phyloP scores from a whole-genome alignment of 2,888 invertebrate genomes.

The Ypsolopha scabrella region DNA sequence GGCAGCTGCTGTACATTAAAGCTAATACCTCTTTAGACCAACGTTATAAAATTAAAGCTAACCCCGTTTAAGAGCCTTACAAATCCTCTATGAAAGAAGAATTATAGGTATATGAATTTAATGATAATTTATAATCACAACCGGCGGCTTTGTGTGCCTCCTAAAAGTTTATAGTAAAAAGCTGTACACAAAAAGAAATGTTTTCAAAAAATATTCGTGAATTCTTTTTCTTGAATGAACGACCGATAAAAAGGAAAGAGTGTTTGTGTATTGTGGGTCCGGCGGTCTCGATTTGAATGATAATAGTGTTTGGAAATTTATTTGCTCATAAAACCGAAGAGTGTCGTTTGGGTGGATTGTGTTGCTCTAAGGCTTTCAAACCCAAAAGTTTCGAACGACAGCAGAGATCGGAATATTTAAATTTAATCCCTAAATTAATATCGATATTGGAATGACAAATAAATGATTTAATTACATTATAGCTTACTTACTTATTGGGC shows the following conservation, averaged over 20 bases:
- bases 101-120: slow-evolving; percentile 29
- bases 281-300: slow-evolving; percentile 56
- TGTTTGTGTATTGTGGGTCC: slow-evolving; percentile 57
- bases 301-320: slow-evolving; percentile 68
- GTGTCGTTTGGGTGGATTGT: slow-evolving; percentile 53
- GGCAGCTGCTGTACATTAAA: slow-evolving; percentile 7
- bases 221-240: slow-evolving; percentile 32
- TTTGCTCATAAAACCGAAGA: slow-evolving; percentile 61
- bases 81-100: slow-evolving; percentile 45
- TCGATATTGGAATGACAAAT: neutral
- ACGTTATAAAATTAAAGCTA: slow-evolving; percentile 7
- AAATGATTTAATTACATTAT: neutral
- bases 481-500: too few relatives aligned
- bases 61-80: slow-evolving; percentile 26
- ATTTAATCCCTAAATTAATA: slow-evolving; percentile 2
- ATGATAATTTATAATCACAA: slow-evolving; percentile 45
- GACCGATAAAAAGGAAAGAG: slow-evolving; percentile 40
- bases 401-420: neutral
- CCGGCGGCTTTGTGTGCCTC: slow-evolving; percentile 34
- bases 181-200: slow-evolving; percentile 15
- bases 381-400: neutral
- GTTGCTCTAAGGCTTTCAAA: slow-evolving; percentile 15
- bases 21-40: slow-evolving; percentile 1
- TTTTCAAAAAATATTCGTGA: slow-evolving; percentile 52
- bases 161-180: slow-evolving; percentile 24